Conservation (phyloP, 92 coral and sea anemone species). For the Umimayanthus chanpuru region DNA sequence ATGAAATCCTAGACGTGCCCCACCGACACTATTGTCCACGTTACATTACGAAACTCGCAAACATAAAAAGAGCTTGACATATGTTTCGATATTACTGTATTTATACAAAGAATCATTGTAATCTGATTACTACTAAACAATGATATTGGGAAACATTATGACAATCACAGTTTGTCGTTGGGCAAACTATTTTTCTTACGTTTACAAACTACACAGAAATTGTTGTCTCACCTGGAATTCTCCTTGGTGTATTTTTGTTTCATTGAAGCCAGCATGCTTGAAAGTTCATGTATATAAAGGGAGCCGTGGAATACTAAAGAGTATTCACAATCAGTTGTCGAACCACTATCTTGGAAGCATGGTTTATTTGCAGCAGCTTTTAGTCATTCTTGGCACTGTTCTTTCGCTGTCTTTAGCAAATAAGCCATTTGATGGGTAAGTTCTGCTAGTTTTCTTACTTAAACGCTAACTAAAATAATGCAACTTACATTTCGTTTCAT, state of each 20-base stretch:
- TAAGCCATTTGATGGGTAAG: slow-evolving; percentile 12
- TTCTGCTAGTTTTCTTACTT: not conserved
- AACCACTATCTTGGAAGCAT: not conserved
- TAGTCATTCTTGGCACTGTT: not conserved
- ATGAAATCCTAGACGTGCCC: too few species aligned
- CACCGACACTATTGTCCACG: too few species aligned
- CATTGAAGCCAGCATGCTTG: not conserved
- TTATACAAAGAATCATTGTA: too few species aligned
- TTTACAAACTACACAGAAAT: not conserved
- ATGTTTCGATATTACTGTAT: too few species aligned
- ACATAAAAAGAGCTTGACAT: too few species aligned
- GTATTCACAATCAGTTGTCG: not conserved
- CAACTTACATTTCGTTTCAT: not conserved
- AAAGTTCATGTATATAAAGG: not conserved
- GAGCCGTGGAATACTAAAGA: not conserved
- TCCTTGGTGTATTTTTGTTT: not conserved
- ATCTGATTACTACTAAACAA: too few species aligned
- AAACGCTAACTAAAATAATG: not conserved
- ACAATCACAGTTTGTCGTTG: not conserved
- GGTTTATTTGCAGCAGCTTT: not conserved
- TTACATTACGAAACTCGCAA: too few species aligned
- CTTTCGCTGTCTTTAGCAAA: not conserved
- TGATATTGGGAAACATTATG: too few species aligned
- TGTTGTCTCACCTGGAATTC: not conserved
- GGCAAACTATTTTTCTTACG: not conserved